Evolutionary conservation across 2,888 invertebrate genomes (phyloP), one percentile per base, ranked within the genome.

Genomic region (Polyploca ridens): DNA sequence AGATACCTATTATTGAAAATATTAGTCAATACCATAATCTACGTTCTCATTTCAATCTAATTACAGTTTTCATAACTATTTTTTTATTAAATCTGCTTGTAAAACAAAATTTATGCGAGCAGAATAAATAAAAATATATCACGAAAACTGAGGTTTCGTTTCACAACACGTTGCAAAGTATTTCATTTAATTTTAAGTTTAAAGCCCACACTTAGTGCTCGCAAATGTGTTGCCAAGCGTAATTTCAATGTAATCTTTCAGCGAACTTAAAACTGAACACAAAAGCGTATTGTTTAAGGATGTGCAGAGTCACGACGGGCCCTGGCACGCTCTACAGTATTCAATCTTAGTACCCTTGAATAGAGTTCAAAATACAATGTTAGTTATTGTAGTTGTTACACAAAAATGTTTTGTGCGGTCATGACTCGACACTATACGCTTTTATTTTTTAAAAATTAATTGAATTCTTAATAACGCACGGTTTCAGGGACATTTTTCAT

Each of bases 281-380:
- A 80, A 79, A 77, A 73, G 75, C 75, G 74, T 75, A 84, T 82
- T 84, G 84, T 85, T 82, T 79, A 71, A 71, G 74, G 77, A 77
- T 75, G 74, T 72, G 79, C 81, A 66, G 61, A 71, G 78, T 82
- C 84, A 82, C 46, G 46, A 71, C 66, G 69, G 62, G 54, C 6
- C 62, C 58, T 63, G 27, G 14, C 19, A 19, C 44, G 8, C 10
- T 11, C 19, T 19, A 5, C n/a, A 16, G 27, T 6, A n/a, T 19
- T 44, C 6, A 16, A 61, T 27, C 41, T 19, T 61, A 10, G 13
- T 0, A 3, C 14, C 6, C 5, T 7, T 0, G 13, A 2, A n/a
- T 61, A 61, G 44, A 61, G 41, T 41, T 54, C 54, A 54, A 54
- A 19, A 4, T 19, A 0, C 0, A 49, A 16, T n/a, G 16, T 16